Conservation (phyloP, 1,140 invertebrate species). For the Drosophila quadrilineata region DNA sequence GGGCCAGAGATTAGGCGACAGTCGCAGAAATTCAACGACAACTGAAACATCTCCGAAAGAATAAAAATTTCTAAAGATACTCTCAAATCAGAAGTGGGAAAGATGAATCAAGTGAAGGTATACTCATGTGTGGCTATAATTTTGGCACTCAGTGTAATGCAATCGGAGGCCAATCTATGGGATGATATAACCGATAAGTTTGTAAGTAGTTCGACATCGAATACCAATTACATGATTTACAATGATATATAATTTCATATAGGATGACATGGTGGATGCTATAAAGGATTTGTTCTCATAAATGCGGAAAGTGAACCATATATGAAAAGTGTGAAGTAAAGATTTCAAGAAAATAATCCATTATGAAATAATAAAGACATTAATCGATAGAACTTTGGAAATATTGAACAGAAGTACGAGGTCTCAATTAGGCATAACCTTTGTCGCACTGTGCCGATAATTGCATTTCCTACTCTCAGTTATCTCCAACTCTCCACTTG, state of each 20-base stretch:
- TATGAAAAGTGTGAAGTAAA: neutral
- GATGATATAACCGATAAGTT: slow-evolving; percentile 32
- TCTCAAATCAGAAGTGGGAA: no score
- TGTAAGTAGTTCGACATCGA: slow-evolving; percentile 6
- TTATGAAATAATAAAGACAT: neutral
- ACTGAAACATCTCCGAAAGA: slow-evolving; percentile 15
- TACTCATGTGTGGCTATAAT: slow-evolving; percentile 12
- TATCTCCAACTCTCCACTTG: slow-evolving; percentile 18
- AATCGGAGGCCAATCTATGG: slow-evolving; percentile 18
- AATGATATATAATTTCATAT: neutral
- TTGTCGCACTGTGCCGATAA: neutral
- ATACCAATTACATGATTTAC: neutral
- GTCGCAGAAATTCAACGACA: slow-evolving; percentile 18
- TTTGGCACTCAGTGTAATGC: slow-evolving; percentile 20
- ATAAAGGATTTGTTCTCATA: slow-evolving; percentile 29
- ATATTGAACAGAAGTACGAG: no score
- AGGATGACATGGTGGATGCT: slow-evolving; percentile 28
- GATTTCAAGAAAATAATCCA: neutral
- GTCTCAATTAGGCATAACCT: neutral
- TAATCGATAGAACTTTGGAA: neutral
- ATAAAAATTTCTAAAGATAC: neutral
- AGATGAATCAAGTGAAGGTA: slow-evolving; percentile 30
- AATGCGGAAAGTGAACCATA: neutral
- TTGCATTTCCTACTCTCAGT: slow-evolving; percentile 1
- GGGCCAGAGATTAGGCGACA: slow-evolving; percentile 20